Base-by-base conservation (phyloP, 2,888 invertebrate genomes). In the Acheta domesticus region DNA sequence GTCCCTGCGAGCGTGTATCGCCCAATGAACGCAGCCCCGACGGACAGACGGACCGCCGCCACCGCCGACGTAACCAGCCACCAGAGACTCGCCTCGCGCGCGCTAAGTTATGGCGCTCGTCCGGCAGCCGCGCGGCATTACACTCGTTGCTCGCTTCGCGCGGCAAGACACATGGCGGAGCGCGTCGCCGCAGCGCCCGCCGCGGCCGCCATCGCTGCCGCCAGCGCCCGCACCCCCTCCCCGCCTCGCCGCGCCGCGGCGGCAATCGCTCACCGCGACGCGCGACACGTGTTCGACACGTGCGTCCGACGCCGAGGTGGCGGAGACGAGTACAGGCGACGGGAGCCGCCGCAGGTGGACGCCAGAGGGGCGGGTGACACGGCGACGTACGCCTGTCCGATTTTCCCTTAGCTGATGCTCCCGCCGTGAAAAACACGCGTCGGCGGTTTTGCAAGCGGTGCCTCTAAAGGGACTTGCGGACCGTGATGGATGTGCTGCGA, bases 251-350 rank as follows among this genome's bases (percentile, higher is more conserved):
- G 3, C 62, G 12, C 16, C n/a, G 14, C 16, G 8, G 62, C 62
- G 16, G 62, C 62, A 14, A 62, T 62, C 62, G 16, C 62, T 62
- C 62, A 62, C 62, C 14, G 16, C 14, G 62, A 62, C 62, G n/a
- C n/a, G 62, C 62, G 62, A 62, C 62, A 62, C 62, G 62, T 62
- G 62, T 62, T 62, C 16, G 62, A 62, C 62, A 62, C 62, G 62
- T 62, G n/a, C 16, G 14, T 14, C 62, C 62, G n/a, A 14, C 62
- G 14, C 62, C 62, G n/a, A 11, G 23, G 23, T 3, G 16, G n/a
- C 8, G 36, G 36, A 36, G 36, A 36, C 8, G 36, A 36, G 36
- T 8, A 36, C 5, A 8, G 36, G 36, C 36, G 36, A 36, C 36
- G 8, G 8, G 16, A 19, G 16, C 1, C 4, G 62, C 16, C 8